Base-by-base conservation (phyloP, 2,797 vertebrate genomes). In the Sebastes glaucus region DNA sequence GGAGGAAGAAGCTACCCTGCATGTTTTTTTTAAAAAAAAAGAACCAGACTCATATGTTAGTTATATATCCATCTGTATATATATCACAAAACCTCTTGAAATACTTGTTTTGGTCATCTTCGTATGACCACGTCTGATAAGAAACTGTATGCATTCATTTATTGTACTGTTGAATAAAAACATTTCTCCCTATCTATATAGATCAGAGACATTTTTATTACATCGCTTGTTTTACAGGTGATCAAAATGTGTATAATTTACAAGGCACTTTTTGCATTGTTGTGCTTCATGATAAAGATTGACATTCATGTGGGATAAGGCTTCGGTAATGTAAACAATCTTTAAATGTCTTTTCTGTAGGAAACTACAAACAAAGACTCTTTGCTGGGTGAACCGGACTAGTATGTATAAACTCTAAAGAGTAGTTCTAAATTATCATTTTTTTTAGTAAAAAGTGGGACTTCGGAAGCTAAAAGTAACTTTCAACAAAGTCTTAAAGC, bases 161-260 rank as follows among this genome's bases (percentile, higher is more conserved):
- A 96, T 95, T 92, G 94, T 93, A 93, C 93, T 95, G 95, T 96
- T 96, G 87, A 96, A 96, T 97, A 97, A 96, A 96, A 92, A 74
- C 81, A 89, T 94, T 94, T 95, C 93, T 96, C 94, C 92, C 84
- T 89, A 83, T 90, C 7, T 11, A 23, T 72, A 77, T n/a, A n/a
- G 8, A 59, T 42, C 6, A 18, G 14, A 16, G 8, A 7, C 7
- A 5, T 18, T 73, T 81, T 42, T 18, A 68, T 80, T 66, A 7
- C 20, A 13, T 27, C 33, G 18, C 30, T 68, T 70, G 32, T n/a
- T 14, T 57, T 23, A n/a, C 52, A 7, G 11, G 30, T 57, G 16
- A 22, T 60, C 5, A 65, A 30, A 27, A 57, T 63, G 4, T 20
- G 20, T 57, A 1, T 22, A 4, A 53, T 62, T 56, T 16, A 74